Evolutionary conservation across 2,888 invertebrate species (phyloP), one percentile per base, ranked within the genome.

Genomic region (Halictus ligatus): DNA sequence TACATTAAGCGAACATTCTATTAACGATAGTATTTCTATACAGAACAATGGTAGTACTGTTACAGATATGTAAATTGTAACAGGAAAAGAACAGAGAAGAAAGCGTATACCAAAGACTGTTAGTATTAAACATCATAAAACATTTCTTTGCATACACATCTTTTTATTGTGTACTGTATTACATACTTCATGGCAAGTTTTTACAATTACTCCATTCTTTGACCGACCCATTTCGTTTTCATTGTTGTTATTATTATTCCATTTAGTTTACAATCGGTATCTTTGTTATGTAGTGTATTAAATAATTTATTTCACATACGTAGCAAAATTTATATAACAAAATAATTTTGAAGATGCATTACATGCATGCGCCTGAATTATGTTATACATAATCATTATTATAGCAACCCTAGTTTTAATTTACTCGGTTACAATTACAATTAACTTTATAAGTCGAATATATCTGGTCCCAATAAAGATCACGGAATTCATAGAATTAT

Each of bases 1-100:
- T 29, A 85, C 88, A 1, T 79, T 92, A 48, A 89, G 83, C 40
- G 92, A 93, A 84, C 89, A 88, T 60, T 83, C 88, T 64, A 85
- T 88, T 15, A 83, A 76, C 40, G 81, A 78, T 15, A 85, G 84
- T 72, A 75, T 81, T 71, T 48, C 86, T 46, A 54, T 75, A 46
- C 87, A 84, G 79, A 89, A 81, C 71, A 80, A 81, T 46, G 78
- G 40, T 25, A 71, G 15, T 21, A 86, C 73, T 84, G 64, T 81
- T 60, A 87, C 54, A 60, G 76, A 84, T 46, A 72, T 58, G 78
- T 88, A 81, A 81, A 54, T 35, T 35, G 35, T 60, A 72, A 76
- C 48, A 74, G n/a, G 54, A 46, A 69, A 40, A 35, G n/a, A 21
- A 43, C 29, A 74, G 67, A 64, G 72, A 50, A 25, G 29, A 64